These are phyloP conservation scores for Dorcus hopei DNA, from an alignment of 2,888 invertebrate genomes.

Conservation along the genomic window DNA sequence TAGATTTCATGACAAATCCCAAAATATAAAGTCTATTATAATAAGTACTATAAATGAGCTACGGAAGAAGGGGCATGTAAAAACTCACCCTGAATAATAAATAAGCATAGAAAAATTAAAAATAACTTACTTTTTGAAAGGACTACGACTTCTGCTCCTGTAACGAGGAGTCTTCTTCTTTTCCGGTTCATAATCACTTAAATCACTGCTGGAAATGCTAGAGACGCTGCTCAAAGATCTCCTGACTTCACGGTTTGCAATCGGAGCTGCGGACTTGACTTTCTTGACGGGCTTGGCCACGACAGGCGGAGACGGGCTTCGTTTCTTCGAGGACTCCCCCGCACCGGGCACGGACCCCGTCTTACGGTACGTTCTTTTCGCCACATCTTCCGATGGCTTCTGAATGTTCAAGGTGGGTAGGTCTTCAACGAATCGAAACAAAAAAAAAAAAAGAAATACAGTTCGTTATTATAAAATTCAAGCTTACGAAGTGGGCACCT, in stretches of 20 bases:
- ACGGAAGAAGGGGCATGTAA: too few relatives aligned
- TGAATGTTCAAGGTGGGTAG: neutral
- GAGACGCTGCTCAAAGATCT: slow-evolving; percentile 55
- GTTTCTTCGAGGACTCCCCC: slow-evolving; percentile 18
- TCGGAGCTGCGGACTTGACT: slow-evolving; percentile 25
- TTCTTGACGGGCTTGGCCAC: slow-evolving; percentile 51
- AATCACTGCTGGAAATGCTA: slow-evolving; percentile 51
- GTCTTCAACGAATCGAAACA: neutral
- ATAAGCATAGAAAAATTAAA: too few relatives aligned
- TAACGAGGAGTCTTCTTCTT: slow-evolving; percentile 12
- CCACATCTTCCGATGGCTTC: slow-evolving; percentile 23
- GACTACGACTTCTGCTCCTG: slow-evolving; percentile 14
- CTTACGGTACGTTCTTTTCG: slow-evolving; percentile 26
- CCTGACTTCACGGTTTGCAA: slow-evolving; percentile 39
- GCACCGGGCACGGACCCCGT: slow-evolving; percentile 15
- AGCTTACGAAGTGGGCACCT: slow-evolving; percentile 1
- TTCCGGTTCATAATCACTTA: slow-evolving; percentile 35
- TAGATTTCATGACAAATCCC: too few relatives aligned
- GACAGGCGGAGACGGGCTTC: slow-evolving; percentile 57
- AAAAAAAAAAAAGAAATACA: neutral
- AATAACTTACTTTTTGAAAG: slow-evolving; percentile 9
- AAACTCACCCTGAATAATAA: too few relatives aligned
- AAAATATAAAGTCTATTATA: too few relatives aligned
- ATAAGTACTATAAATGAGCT: too few relatives aligned
- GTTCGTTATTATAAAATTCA: neutral